Base-by-base conservation (phyloP, 2,797 vertebrate species). In the Pelochelys cantorii region DNA sequence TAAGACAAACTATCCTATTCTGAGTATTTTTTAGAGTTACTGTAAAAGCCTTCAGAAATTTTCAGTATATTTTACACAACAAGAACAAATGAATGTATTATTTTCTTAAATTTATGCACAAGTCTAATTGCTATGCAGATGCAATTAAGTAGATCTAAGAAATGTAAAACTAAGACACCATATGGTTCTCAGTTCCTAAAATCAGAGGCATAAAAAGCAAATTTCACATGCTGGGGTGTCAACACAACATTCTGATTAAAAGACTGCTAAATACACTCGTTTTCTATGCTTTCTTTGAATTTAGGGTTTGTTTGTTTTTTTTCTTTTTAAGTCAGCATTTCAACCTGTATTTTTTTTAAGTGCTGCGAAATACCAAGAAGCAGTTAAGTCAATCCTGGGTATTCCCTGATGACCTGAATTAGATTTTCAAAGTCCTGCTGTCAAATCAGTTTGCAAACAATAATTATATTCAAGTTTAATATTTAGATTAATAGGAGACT, bases 71-170 rank as follows among this genome's bases (percentile, higher is more conserved):
- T 96, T 97, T 89, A 84, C 77, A 92, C 23, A 95, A 85, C 92
- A 90, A 96, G 81, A 97, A 93, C 11, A 96, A 88, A 94, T 94
- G 68, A 97, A 95, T 77, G 53, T 2, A 56, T 95, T 95, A 90
- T 96, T 95, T 91, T 68, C 81, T 91, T 86, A 74, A 95, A 97
- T 97, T 93, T 97, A 96, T 98, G 95, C 91, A 96, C 85, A 95
- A 97, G 84, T 60, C 83, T 98, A 98, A 98, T 97, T 97, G 94
- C 90, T 96, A 97, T 97, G 95, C 96, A 97, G 80, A 92, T 93
- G 87, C 91, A 97, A 97, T 97, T 97, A 97, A 92, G 87, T 95
- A 97, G 95, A 97, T 97, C 95, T 97, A 97, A 97, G 96, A 97
- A 97, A 96, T 86, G 89, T 89, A 97, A 98, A 98, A 95, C 75